Percentiles rank a stretch among this genome's conserved stretches.
Conservation (phyloP, 2,797 vertebrate genomes). For the Antennarius maculatus region DNA sequence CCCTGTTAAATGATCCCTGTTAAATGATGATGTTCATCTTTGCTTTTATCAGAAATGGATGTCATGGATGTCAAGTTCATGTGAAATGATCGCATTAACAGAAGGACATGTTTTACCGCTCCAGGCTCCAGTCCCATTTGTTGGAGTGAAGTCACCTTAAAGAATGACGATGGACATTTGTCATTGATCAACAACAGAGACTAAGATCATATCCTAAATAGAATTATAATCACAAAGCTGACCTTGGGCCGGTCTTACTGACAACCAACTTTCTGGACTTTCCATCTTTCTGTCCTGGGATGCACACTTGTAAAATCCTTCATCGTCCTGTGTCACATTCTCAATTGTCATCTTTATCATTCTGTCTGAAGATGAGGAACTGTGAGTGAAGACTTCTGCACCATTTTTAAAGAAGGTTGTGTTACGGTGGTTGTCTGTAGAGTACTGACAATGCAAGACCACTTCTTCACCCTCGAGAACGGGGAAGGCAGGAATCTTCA, state of each 20-base stretch:
- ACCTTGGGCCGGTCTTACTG: conserved; percentile 55
- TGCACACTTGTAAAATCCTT: conserved; percentile 73
- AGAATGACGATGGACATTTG: conserved; percentile 15
- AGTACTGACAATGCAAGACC: conserved; percentile 61
- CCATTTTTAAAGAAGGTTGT: conserved; percentile 67
- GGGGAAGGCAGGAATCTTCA: conserved; percentile 56
- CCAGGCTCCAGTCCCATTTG: conserved; percentile 14
- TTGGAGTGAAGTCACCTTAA: conserved; percentile 45
- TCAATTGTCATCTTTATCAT: conserved; percentile 45
- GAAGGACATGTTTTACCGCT: conserved; percentile 37
- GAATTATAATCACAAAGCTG: background rate
- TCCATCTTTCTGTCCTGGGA: conserved; percentile 39
- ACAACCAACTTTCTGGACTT: conserved; percentile 72
- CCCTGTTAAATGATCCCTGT: no score
- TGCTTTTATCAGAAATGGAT: no score
- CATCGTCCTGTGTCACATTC: conserved; percentile 58
- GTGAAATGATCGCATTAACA: background rate
- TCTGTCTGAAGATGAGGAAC: conserved; percentile 7
- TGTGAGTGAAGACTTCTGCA: conserved; percentile 16
- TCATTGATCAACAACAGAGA: background rate
- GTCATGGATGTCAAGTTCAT: no score
- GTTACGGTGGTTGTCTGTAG: conserved; percentile 8
- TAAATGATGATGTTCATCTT: no score
- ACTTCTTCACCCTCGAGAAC: conserved; percentile 52
- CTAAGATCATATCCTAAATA: background rate